Evolutionary conservation across 2,888 invertebrate species (phyloP).

Genomic region (Drosophila prolongata): DNA sequence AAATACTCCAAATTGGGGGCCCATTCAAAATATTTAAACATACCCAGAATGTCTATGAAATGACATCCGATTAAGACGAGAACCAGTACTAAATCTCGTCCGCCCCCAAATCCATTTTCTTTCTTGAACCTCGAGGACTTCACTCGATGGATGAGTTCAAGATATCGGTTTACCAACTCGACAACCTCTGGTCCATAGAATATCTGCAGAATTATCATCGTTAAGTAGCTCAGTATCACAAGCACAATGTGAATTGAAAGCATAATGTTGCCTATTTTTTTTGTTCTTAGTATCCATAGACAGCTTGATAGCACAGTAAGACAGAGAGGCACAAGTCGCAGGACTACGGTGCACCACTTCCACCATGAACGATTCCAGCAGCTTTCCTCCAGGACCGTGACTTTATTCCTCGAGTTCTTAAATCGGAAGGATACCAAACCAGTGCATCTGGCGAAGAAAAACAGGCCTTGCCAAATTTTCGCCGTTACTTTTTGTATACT

Average conservation of each 20-base stretch:
- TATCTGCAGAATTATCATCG: neutral
- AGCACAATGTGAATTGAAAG: fast-evolving
- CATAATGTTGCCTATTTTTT: neutral
- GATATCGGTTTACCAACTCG: neutral
- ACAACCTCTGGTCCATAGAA: neutral
- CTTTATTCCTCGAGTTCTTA: neutral
- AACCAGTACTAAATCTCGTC: neutral
- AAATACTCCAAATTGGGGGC: neutral
- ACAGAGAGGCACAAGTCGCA: neutral
- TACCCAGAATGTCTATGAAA: neutral
- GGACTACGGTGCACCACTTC: neutral
- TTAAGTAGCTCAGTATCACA: neutral
- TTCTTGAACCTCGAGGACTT: neutral
- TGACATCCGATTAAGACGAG: neutral
- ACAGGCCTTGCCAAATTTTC: no score
- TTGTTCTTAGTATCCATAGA: no score
- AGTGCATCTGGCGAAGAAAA: neutral
- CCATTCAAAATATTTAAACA: neutral
- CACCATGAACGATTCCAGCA: neutral
- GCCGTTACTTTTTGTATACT: no score
- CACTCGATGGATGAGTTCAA: neutral
- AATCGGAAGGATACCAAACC: neutral
- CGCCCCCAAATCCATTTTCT: neutral
- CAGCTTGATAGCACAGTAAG: no score
- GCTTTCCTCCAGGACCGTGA: neutral